A percentile compares a stretch with the other conserved stretches of the same genome.
phyloP scores from a whole-genome alignment of 53 echinoderm and acorn worm genomes.

The Actinopyga echinites region DNA sequence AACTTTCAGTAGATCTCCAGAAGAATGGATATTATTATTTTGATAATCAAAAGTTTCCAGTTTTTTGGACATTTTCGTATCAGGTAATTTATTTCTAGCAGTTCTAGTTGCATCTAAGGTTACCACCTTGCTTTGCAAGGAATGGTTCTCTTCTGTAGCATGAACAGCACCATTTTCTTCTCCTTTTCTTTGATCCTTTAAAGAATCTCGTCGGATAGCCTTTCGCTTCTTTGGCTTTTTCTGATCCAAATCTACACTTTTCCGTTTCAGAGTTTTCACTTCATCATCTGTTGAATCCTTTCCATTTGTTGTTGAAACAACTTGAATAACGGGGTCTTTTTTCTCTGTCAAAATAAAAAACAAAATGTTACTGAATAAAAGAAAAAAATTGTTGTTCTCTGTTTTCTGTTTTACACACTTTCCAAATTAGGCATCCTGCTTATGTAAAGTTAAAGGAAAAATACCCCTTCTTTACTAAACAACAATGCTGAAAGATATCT shows the following conservation, averaged over 20 bases:
- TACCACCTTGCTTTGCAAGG: neutral
- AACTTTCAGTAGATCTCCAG: slow-evolving; percentile 15
- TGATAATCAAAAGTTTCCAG: slow-evolving; percentile 42
- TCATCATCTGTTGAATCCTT: neutral
- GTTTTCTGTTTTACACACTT: too few species aligned
- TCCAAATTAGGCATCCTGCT: too few species aligned
- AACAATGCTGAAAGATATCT: too few species aligned
- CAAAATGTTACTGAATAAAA: too few species aligned
- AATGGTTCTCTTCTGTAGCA: neutral
- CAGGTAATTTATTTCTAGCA: neutral
- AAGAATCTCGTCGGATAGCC: neutral
- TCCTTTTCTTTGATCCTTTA: neutral
- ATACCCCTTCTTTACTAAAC: too few species aligned
- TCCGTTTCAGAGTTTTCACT: neutral
- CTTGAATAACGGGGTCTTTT: neutral
- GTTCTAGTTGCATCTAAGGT: neutral
- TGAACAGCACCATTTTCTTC: neutral
- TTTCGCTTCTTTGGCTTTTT: slow-evolving; percentile 24
- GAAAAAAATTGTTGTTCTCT: too few species aligned
- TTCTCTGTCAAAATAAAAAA: neutral
- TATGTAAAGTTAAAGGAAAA: too few species aligned
- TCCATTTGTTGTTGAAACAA: slow-evolving; percentile 15
- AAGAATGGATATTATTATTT: slow-evolving; percentile 13
- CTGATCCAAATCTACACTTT: neutral
- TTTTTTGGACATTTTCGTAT: slow-evolving; percentile 25